Conservation (phyloP, 2,113 vertebrate genomes). For the Budorcas taxicolor region DNA sequence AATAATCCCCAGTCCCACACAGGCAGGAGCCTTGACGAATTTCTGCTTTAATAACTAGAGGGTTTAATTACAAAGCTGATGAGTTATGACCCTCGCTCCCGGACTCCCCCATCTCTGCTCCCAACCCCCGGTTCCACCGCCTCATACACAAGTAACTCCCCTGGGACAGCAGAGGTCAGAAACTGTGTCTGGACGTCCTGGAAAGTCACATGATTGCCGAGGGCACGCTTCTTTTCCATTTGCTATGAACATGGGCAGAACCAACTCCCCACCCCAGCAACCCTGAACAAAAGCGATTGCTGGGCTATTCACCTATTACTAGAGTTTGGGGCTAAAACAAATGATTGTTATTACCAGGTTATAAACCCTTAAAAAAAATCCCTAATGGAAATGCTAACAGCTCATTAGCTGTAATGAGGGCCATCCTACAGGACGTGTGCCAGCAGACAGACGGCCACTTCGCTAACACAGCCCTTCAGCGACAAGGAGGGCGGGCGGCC, state of each 20-base stretch:
- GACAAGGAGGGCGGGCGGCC: rapidly evolving
- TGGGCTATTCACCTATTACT: background rate
- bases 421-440: rapidly evolving
- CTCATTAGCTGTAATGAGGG: conserved; percentile 31
- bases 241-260: rapidly evolving
- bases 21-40: background rate
- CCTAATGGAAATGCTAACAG: conserved; percentile 42
- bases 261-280: too few species aligned
- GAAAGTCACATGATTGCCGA: too few species aligned
- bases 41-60: background rate
- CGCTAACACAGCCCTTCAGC: background rate
- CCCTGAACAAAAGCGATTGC: background rate
- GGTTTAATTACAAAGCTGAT: background rate
- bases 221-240: background rate
- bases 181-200: rapidly evolving
- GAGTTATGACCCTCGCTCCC: background rate
- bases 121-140: rapidly evolving
- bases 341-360: conserved; percentile 43
- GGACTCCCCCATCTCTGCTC: background rate
- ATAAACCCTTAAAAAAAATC: conserved; percentile 20
- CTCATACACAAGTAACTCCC: background rate
- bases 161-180: background rate
- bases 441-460: background rate
- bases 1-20: background rate
- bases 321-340: background rate